Evolutionary conservation across 2,888 invertebrate species (phyloP).

Genomic region (Galeopsomyia nigrocyanea): DNA sequence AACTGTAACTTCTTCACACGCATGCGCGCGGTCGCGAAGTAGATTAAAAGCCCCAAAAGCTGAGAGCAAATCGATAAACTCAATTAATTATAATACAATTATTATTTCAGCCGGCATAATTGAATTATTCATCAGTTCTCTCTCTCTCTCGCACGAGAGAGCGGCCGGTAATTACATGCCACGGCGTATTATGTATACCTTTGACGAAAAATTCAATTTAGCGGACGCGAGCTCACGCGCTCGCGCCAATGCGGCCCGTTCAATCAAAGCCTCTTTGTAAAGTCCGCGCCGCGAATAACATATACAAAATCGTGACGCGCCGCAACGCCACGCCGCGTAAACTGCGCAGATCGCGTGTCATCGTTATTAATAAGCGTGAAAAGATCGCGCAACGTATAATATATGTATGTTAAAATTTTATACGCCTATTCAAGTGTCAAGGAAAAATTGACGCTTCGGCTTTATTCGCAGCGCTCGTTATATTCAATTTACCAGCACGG

Average conservation of each 20-base stretch:
- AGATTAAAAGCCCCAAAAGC: too few species aligned
- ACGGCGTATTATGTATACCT: constrained; percentile 14
- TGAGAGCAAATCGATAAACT: constrained; percentile 34
- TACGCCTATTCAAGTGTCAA: too few species aligned
- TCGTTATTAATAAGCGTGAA: constrained; percentile 6
- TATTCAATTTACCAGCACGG: too few species aligned
- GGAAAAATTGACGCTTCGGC: too few species aligned
- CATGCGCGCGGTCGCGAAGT: too few species aligned
- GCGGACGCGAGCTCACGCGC: not conserved
- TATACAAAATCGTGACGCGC: not conserved
- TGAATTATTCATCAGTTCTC: constrained; percentile 37
- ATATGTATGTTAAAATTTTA: too few species aligned
- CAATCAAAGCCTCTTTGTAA: constrained; percentile 10
- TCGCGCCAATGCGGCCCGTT: not conserved
- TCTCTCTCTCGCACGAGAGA: too few species aligned
- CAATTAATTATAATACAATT: constrained; percentile 41
- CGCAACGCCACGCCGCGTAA: too few species aligned
- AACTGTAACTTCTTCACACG: too few species aligned
- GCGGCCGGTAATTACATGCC: constrained; percentile 27
- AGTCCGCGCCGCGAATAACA: not conserved
- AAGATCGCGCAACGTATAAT: too few species aligned
- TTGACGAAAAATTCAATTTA: constrained; percentile 38
- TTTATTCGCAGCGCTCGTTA: too few species aligned
- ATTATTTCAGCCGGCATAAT: constrained; percentile 36
- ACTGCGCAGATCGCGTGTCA: not conserved